Base-by-base conservation (phyloP, 2,888 invertebrate species). In the Nomada fabriciana region DNA sequence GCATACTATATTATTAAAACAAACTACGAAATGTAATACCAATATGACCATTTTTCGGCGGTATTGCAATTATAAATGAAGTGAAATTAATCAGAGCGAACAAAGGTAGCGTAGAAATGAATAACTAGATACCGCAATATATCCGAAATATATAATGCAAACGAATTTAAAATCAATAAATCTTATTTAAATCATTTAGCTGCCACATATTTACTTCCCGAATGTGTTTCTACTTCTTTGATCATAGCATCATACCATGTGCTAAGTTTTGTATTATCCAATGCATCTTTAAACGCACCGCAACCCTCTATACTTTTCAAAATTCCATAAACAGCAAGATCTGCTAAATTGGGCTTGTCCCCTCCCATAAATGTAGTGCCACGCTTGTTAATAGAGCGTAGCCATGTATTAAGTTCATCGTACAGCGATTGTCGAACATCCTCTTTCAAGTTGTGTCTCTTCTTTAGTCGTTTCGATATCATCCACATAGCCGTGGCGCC, bases 401-500 rank as follows among this genome's bases (percentile, higher is more conserved):
- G 95, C 98, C 98, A 99, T 60, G 95, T 94, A 90, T 97, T 96
- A 70, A 98, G 97, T 64, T 98, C 98, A 77, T 98, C 98, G 93
- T 98, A 99, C 18, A 99, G 95, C 0, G 98, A 98, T 83, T 96
- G 94, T 2, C 99, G 95, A 0, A 98, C 98, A 92, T 99, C 98
- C 25, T 97, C 97, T 84, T 97, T 96, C 43, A 99, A 95, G 77
- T 96, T 95, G 92, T 99, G 96, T 83, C 96, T 97, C 90, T 96
- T 96, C 93, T 98, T 98, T 15, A 99, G 95, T 82, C 97, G 95
- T 93, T 98, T 99, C 0, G 98, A 97, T 86, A 99, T 97, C 47
- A 98, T 91, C 96, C 97, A 99, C 99, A 99, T 99, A 0, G 98
- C 99, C 7, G 96, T 94, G 0, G 99, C 98, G 4, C 99, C 99